A percentile compares a stretch with the other conserved stretches of the same genome.
Evolutionary conservation across 2,888 invertebrate genomes (phyloP).

Genomic region (Phania funesta): DNA sequence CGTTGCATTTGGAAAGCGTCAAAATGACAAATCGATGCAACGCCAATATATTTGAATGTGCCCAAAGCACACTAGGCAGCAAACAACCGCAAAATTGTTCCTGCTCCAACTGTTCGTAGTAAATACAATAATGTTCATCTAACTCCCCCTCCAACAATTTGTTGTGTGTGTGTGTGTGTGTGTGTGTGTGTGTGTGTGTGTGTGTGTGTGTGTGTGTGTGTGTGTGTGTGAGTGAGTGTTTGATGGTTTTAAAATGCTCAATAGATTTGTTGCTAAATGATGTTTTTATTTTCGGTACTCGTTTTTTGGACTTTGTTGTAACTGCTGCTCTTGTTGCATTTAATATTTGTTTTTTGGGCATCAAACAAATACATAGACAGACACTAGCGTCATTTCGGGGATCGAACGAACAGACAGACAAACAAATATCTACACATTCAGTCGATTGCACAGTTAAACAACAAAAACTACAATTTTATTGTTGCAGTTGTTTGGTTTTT

Average conservation of each 20-base stretch:
- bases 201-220: too few relatives aligned
- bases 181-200: too few relatives aligned
- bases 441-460: constrained; percentile 14
- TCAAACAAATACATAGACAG: constrained; percentile 16
- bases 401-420: not conserved
- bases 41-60: constrained; percentile 65
- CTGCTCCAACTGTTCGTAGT: constrained; percentile 16
- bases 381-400: not conserved
- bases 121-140: not conserved
- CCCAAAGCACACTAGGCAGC: constrained; percentile 41
- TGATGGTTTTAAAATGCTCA: constrained; percentile 58
- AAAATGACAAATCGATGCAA: constrained; percentile 68
- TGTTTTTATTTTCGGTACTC: constrained; percentile 35
- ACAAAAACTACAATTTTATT: constrained; percentile 55
- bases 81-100: constrained; percentile 59
- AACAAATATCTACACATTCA: constrained; percentile 1
- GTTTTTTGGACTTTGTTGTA: not conserved
- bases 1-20: constrained; percentile 65
- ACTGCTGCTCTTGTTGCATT: constrained; percentile 16
- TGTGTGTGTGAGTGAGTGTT: too few relatives aligned
- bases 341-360: constrained; percentile 46
- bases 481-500: constrained; percentile 64
- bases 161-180: too few relatives aligned
- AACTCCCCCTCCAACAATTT: constrained; percentile 49
- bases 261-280: constrained; percentile 63